phyloP scores from a whole-genome alignment of 2,113 vertebrate species.

The Tauraco erythrolophus region DNA sequence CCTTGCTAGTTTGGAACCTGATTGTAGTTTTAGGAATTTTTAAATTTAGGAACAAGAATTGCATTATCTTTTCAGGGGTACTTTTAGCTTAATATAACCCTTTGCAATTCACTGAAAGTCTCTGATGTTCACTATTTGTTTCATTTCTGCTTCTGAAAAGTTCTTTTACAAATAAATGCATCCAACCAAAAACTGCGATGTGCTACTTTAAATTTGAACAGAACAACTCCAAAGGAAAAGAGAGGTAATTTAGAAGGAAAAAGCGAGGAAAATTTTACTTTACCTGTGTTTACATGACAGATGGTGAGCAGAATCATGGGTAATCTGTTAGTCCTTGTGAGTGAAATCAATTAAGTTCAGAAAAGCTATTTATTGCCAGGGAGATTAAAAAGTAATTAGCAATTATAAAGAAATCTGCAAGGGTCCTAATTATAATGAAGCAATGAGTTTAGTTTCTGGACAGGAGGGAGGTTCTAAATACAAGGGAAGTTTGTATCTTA shows the following conservation, averaged over 20 bases:
- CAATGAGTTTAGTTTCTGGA: slow-evolving; percentile 45
- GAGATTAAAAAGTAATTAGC: slow-evolving; percentile 75
- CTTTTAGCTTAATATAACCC: neutral
- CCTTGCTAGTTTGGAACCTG: neutral
- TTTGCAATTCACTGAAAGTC: neutral
- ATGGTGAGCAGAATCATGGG: slow-evolving; percentile 57
- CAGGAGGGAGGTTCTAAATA: neutral
- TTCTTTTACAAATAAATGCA: neutral
- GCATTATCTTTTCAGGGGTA: neutral
- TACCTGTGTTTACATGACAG: slow-evolving; percentile 44
- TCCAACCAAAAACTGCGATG: neutral
- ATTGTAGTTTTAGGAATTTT: neutral
- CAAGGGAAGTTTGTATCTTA: neutral
- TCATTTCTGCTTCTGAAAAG: neutral
- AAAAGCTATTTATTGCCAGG: slow-evolving; percentile 72
- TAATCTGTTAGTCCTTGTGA: slow-evolving; percentile 62
- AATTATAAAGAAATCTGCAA: slow-evolving; percentile 68
- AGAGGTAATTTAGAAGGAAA: neutral
- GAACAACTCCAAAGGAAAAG: neutral
- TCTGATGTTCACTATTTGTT: neutral
- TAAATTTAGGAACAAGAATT: neutral
- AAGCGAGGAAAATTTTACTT: slow-evolving; percentile 9
- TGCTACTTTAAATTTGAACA: neutral
- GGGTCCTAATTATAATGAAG: slow-evolving; percentile 39
- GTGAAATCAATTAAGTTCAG: slow-evolving; percentile 73